Base-by-base conservation (phyloP, 2,113 vertebrate genomes). In the Felis catus region DNA sequence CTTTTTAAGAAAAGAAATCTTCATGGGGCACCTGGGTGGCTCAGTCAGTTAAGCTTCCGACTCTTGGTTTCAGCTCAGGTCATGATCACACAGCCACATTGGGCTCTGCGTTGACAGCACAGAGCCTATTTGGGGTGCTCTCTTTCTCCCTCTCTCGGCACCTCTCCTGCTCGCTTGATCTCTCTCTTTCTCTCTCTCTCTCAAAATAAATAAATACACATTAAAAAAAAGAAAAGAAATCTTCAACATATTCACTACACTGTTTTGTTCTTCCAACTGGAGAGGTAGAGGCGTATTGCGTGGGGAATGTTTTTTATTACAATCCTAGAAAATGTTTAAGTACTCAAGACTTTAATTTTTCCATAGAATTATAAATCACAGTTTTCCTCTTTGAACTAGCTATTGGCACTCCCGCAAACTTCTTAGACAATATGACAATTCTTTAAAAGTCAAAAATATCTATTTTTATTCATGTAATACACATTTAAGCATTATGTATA, bases 381-480 rank as follows among this genome's bases (percentile, higher is more conserved):
- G 2, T 88, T 89, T 97, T 29, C n/a, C 31, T 96, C 48, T 95
- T 68, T 96, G 65, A 97, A 79, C 51, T 94, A 91, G 80, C 73
- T 96, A 68, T 93, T 98, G 81, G 66, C 81, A 91, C 13, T 74
- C 23, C 12, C n/a, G 25, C 41, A 94, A 70, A 90, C 51, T 94
- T 96, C 74, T 76, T 85, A 93, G 36, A 95, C 58, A 90, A 94
- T 65, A 58, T 18, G 33, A 96, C 87, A 82, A 79, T 85, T 91
- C 61, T 95, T 87, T 95, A 93, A 92, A 96, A 87, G 53, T 97
- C 61, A 95, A 97, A 86, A 78, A 58, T 84, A 94, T 70, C 41
- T 96, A 93, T 92, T 94, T 96, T 96, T 97, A 85, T 82, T 97
- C 68, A 93, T 94, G 51, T 97, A 95, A 65, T 53, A 96, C 21